These are phyloP conservation scores for Thryonomys swinderianus DNA, from an alignment of 2,113 vertebrate genomes.

Conservation along the genomic window DNA sequence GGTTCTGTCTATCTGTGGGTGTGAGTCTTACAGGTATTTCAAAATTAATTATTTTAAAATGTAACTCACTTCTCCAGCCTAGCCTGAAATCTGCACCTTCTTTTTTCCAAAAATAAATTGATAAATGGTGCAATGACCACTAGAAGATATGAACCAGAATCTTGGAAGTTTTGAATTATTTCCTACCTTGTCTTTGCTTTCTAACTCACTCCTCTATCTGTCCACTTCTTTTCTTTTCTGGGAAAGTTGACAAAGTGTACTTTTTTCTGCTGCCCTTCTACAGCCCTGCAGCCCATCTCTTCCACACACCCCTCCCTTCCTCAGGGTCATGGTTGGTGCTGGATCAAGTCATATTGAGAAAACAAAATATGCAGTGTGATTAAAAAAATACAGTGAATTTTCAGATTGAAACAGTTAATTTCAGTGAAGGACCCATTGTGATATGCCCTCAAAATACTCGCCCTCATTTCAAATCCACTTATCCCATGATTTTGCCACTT, in stretches of 20 bases:
- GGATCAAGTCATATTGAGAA: background rate
- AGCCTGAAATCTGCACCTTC: background rate
- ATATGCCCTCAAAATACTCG: background rate
- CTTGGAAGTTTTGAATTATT: background rate
- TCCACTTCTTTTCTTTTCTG: background rate
- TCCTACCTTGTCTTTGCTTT: background rate
- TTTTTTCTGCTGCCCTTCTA: background rate
- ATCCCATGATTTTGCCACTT: background rate
- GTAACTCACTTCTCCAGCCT: background rate
- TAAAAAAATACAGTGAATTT: background rate
- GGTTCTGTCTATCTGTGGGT: background rate
- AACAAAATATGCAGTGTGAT: background rate
- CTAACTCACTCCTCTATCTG: background rate
- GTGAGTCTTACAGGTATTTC: background rate
- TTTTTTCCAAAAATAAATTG: constrained; percentile 22
- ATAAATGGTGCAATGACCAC: background rate
- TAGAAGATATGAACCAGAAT: background rate
- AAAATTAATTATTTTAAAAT: background rate
- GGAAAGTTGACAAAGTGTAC: background rate
- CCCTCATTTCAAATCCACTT: background rate
- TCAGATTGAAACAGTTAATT: background rate
- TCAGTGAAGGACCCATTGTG: background rate
- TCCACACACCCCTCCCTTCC: background rate
- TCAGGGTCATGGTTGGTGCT: background rate
- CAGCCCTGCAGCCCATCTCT: fast-evolving